Evolutionary conservation across 2,797 vertebrate species (phyloP).

Genomic region (Neostethus bicornis): DNA sequence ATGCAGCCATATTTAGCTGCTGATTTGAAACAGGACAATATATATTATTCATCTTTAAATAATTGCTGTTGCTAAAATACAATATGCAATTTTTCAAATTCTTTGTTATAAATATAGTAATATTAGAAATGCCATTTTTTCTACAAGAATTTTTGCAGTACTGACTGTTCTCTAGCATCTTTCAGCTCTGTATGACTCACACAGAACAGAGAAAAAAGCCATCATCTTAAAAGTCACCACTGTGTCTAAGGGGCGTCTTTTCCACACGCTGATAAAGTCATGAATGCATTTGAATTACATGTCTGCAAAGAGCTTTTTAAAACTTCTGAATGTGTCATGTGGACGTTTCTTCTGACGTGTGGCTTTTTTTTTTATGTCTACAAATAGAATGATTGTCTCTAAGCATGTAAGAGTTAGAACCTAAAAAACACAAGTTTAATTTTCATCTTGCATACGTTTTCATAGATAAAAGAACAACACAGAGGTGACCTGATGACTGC

Average conservation of each 20-base stretch:
- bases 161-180: not conserved
- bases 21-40: not conserved
- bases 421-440: not conserved
- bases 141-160: not conserved
- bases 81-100: too few relatives aligned
- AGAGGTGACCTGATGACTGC: slow-evolving; percentile 91
- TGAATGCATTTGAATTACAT: not conserved
- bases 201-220: not conserved
- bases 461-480: slow-evolving; percentile 94
- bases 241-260: not conserved
- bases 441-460: not conserved
- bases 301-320: not conserved
- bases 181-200: not conserved
- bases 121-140: too few relatives aligned
- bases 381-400: not conserved
- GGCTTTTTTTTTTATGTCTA: not conserved
- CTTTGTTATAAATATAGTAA: too few relatives aligned
- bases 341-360: not conserved
- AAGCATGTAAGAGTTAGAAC: not conserved
- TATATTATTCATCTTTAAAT: not conserved
- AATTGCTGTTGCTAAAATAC: too few relatives aligned
- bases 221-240: not conserved
- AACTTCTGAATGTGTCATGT: not conserved
- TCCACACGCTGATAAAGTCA: not conserved
- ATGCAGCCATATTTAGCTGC: not conserved